phyloP scores from a whole-genome alignment of 2,113 vertebrate genomes.

The Tricholaema leucomelas region DNA sequence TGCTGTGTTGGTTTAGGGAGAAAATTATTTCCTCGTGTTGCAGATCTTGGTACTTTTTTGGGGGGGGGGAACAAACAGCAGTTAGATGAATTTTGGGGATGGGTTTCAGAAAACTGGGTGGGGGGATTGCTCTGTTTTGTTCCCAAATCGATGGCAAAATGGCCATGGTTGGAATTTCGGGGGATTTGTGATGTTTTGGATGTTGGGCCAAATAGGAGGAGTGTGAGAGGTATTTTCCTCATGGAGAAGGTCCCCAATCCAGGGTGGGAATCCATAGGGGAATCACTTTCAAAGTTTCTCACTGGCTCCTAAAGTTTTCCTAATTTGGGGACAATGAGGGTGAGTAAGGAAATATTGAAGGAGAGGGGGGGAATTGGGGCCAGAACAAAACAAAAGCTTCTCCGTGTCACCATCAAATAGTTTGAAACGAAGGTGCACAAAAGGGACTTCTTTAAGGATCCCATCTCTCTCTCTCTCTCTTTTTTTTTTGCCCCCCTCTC shows the following conservation, averaged over 20 bases:
- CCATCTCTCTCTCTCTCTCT: background rate
- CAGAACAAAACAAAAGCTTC: background rate
- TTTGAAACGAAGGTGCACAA: constrained; percentile 66
- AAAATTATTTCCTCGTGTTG: fast-evolving
- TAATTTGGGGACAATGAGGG: background rate
- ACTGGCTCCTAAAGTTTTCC: background rate
- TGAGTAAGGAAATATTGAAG: background rate
- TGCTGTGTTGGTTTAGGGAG: background rate
- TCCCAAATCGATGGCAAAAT: background rate
- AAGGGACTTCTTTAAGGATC: constrained; percentile 32
- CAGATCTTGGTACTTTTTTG: background rate
- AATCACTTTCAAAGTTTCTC: background rate
- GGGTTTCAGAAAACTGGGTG: background rate
- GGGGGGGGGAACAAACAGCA: fast-evolving
- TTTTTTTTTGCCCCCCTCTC: background rate
- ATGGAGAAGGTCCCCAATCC: fast-evolving
- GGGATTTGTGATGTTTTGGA: background rate
- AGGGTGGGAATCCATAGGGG: background rate
- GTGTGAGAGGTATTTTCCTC: background rate
- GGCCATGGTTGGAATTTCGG: background rate
- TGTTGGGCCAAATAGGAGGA: background rate
- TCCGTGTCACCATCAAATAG: constrained; percentile 16
- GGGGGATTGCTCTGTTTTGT: background rate
- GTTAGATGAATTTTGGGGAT: background rate
- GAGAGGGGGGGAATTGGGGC: background rate